These are phyloP conservation scores for Ceratosolen fusciceps DNA, from an alignment of 1,140 invertebrate species.

Conservation along the genomic window DNA sequence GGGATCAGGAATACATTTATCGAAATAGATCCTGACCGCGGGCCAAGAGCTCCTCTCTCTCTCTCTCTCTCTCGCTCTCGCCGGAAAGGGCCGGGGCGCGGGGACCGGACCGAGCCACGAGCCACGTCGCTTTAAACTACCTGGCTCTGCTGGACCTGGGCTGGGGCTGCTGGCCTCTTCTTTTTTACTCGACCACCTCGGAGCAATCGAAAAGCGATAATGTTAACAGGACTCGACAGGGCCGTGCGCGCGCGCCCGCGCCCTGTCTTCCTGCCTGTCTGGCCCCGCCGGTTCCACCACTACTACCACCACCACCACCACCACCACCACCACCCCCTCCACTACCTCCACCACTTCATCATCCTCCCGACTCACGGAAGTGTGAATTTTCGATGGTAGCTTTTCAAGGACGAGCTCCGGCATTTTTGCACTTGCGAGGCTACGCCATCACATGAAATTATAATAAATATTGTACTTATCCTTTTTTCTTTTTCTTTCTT, in stretches of 20 bases:
- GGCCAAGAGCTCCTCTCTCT: neutral
- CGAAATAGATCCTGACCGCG: slow-evolving; percentile 25
- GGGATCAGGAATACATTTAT: no score
- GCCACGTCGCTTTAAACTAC: neutral
- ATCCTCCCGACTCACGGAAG: slow-evolving; percentile 9
- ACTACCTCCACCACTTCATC: no score
- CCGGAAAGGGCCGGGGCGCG: neutral
- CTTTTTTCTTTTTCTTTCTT: no score
- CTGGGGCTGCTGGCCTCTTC: no score
- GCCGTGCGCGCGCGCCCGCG: neutral
- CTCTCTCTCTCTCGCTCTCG: neutral
- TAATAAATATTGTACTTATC: slow-evolving; percentile 17
- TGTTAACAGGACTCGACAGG: neutral
- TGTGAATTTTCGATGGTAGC: slow-evolving; percentile 16
- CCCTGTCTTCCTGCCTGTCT: no score
- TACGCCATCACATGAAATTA: neutral
- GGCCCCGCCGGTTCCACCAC: no score
- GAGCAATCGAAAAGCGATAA: neutral
- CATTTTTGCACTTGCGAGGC: slow-evolving; percentile 12
- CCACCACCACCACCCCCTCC: no score
- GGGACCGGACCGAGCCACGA: neutral
- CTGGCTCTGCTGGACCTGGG: no score
- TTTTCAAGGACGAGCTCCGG: slow-evolving; percentile 10
- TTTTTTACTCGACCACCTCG: neutral
- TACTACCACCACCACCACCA: no score